Evolutionary conservation across 2,113 vertebrate genomes (phyloP).

Genomic region (Tamias sibiricus): DNA sequence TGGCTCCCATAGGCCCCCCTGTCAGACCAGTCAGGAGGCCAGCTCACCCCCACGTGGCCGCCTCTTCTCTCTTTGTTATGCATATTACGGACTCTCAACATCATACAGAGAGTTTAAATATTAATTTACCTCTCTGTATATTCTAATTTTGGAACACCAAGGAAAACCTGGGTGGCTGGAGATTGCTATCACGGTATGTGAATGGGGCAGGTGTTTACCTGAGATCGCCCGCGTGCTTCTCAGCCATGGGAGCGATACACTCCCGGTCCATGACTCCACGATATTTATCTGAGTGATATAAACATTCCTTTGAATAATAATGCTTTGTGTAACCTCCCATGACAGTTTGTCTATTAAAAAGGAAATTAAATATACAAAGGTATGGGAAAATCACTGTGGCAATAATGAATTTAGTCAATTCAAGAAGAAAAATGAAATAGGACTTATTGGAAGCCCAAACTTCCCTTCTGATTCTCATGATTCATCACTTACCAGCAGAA

Average conservation of each 20-base stretch:
- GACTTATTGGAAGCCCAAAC: background rate
- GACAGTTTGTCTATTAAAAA: conserved; percentile 80
- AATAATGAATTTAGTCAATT: conserved; percentile 65
- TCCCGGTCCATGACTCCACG: conserved; percentile 44
- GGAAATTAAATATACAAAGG: conserved; percentile 81
- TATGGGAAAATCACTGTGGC: conserved; percentile 14
- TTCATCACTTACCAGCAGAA: background rate
- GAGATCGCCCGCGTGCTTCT: conserved; percentile 49
- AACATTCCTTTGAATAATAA: conserved; percentile 79
- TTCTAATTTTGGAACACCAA: conserved; percentile 64
- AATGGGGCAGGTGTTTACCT: conserved; percentile 72
- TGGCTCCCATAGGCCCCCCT: background rate
- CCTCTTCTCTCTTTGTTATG: conserved; percentile 23
- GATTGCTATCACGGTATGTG: conserved; percentile 74
- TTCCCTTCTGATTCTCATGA: background rate
- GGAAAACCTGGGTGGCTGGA: conserved; percentile 32
- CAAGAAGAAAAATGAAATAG: background rate
- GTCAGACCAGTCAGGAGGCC: background rate
- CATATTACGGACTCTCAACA: background rate
- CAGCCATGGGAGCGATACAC: conserved; percentile 53
- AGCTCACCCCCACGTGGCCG: background rate
- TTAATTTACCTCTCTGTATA: conserved; percentile 71
- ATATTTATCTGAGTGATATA: conserved; percentile 80
- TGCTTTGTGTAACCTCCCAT: conserved; percentile 73
- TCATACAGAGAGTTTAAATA: conserved; percentile 57